Percentiles rank a stretch among this genome's conserved stretches.
Evolutionary conservation across 2,888 invertebrate genomes (phyloP).

Genomic region (Empis stercorea): DNA sequence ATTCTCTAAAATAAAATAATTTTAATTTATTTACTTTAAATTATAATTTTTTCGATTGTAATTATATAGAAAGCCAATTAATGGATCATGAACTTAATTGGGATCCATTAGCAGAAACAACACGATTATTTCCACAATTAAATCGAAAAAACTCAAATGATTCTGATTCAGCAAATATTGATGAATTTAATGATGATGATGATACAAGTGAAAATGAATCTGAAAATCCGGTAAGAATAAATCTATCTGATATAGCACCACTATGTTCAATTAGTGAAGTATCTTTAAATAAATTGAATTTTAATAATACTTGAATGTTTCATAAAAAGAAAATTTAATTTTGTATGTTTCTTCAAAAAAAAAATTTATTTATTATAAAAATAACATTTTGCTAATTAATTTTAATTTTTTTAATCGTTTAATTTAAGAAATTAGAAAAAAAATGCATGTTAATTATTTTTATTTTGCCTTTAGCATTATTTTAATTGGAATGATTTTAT

Average conservation of each 20-base stretch:
- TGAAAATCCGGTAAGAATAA: constrained; percentile 37
- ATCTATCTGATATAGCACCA: constrained; percentile 35
- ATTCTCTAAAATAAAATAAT: not conserved
- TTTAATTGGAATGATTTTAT: no score
- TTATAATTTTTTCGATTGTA: no score
- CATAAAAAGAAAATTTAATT: no score
- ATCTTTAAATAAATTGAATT: constrained; percentile 22
- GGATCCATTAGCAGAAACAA: constrained; percentile 43
- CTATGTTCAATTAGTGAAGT: constrained; percentile 43
- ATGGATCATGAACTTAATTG: constrained; percentile 43
- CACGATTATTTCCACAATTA: constrained; percentile 21
- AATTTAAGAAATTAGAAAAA: no score
- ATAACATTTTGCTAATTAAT: no score
- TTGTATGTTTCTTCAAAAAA: no score
- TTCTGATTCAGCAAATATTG: constrained; percentile 18
- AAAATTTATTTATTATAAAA: no score
- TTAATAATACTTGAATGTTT: not conserved
- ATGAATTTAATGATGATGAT: constrained; percentile 20
- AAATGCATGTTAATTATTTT: no score
- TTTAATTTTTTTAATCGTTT: no score
- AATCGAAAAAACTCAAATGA: constrained; percentile 13
- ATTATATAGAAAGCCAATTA: constrained; percentile 37
- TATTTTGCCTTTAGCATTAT: no score
- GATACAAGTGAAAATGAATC: constrained; percentile 19
- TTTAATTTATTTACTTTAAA: no score